Conservation (phyloP, 2,113 vertebrate genomes). For the Aleadryas rufinucha region DNA sequence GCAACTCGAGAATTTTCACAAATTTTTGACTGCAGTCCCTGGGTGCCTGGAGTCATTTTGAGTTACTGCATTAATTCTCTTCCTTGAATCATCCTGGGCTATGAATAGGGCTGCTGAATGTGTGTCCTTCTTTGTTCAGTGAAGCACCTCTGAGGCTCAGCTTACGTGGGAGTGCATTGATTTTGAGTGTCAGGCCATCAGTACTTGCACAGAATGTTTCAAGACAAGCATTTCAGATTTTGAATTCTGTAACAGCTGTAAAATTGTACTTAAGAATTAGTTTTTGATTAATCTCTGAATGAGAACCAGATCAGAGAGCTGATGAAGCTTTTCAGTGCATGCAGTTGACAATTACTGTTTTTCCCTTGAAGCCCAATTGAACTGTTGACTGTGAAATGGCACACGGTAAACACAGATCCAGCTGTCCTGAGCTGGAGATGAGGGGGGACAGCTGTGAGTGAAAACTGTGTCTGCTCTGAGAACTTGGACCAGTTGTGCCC, state of each 20-base stretch:
- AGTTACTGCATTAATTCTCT: not conserved
- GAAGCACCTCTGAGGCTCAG: not conserved
- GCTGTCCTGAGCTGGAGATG: not conserved
- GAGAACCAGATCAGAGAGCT: not conserved
- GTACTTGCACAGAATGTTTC: not conserved
- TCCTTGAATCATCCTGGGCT: not conserved
- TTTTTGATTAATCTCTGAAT: not conserved
- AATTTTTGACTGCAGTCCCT: not conserved
- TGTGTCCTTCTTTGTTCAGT: not conserved
- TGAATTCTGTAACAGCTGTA: not conserved
- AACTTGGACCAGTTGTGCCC: not conserved
- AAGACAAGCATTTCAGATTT: not conserved
- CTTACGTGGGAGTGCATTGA: not conserved
- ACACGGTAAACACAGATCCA: not conserved
- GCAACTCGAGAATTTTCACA: not conserved
- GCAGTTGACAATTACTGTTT: not conserved
- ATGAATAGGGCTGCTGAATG: not conserved
- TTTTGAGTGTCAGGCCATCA: not conserved
- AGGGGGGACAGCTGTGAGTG: not conserved
- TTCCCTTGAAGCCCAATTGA: not conserved
- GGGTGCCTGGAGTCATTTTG: not conserved
- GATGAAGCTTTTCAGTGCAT: not conserved
- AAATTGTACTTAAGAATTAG: not conserved
- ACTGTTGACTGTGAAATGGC: not conserved
- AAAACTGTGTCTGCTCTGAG: not conserved